Base-by-base conservation (phyloP, 2,888 invertebrate genomes). In the Augochlorella aurata region DNA sequence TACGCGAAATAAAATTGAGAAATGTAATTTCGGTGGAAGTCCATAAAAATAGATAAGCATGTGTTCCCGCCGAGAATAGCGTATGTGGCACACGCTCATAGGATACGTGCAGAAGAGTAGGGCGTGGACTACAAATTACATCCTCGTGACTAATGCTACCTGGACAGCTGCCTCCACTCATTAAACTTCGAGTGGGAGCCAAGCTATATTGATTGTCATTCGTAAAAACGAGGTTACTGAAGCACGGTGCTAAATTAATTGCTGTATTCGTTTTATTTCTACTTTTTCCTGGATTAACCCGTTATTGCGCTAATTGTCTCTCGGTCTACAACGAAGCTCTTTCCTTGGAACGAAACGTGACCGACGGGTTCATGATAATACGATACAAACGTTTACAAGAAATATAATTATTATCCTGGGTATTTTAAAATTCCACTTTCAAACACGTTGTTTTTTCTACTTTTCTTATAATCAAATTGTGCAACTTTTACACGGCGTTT, bases 141-240 rank as follows among this genome's bases (percentile, higher is more conserved):
- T 81, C 65, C 54, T 49, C 74, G 61, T 81, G 81, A 81, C 79
- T 81, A 81, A 81, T 81, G 67, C 75, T 21, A 47, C 63, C 70
- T 74, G 79, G 79, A 44, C 81, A 79, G 81, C 75, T 81, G 81
- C 67, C 61, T 75, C 71, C 71, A 79, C 75, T 79, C 79, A 54
- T 79, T 79, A 75, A 67, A 79, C 79, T 61, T 63, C 47, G 67
- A 63, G 69, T 66, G 63, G 58, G 7, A 58, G 50, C 52, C 45
- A 47, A 45, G 71, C 38, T 79, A 81, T 79, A 81, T 81, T 58
- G 81, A 79, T 81, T 79, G 67, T 52, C 71, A 66, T 74, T 70
- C 58, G 69, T 70, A 68, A 79, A 67, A 79, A 74, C 79, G 18
- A 54, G 44, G 58, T 50, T 66, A 47, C 47, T 24, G 71, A 77